phyloP scores from a whole-genome alignment of 2,113 vertebrate species.

The Myanophis thanlyinensis region DNA sequence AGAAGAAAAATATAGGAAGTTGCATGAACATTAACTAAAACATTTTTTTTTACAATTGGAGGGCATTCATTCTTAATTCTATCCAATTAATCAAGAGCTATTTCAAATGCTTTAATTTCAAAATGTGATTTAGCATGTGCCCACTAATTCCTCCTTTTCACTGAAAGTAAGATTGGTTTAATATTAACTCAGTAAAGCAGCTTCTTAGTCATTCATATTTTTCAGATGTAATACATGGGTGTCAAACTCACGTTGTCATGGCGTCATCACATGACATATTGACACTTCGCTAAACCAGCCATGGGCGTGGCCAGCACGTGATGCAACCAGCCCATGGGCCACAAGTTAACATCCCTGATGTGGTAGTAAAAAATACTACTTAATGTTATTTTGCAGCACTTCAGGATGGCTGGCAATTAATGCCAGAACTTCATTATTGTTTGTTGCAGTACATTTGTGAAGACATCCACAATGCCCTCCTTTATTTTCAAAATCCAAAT shows the following conservation, averaged over 20 bases:
- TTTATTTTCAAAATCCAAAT: no score
- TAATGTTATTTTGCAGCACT: neutral
- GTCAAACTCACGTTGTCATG: no score
- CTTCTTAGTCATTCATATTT: neutral
- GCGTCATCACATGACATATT: no score
- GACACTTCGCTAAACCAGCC: no score
- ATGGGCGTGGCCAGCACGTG: no score
- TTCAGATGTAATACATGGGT: no score
- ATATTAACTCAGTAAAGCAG: neutral
- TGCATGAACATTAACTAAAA: neutral
- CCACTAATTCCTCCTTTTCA: neutral
- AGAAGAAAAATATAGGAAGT: neutral
- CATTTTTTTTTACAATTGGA: neutral
- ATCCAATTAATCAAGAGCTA: neutral
- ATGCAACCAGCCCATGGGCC: no score
- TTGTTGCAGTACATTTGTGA: neutral
- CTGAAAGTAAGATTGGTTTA: neutral
- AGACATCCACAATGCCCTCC: no score
- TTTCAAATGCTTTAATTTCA: neutral
- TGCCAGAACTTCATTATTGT: neutral
- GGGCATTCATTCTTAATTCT: neutral
- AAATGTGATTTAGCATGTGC: neutral
- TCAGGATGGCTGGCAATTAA: neutral
- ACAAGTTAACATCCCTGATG: no score
- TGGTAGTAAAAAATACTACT: neutral